Conservation (phyloP, 2,797 vertebrate genomes). For the Alectoris magna region DNA sequence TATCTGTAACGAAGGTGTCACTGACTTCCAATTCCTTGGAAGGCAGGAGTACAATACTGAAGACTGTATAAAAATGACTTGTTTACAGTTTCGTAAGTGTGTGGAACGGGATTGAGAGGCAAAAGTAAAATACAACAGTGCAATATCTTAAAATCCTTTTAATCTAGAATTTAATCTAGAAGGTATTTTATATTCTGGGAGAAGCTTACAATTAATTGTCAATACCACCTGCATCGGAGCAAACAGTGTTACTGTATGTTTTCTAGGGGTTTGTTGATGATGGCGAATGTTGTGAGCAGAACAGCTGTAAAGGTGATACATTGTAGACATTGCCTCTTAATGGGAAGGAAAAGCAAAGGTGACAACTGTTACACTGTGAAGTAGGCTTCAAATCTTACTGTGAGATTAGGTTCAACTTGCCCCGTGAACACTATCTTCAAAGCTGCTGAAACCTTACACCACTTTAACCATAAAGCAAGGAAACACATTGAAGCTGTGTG, state of each 20-base stretch:
- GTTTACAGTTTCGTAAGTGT: conserved; percentile 71
- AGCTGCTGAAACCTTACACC: conserved; percentile 58
- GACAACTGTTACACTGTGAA: conserved; percentile 65
- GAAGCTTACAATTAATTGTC: conserved; percentile 50
- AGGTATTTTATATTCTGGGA: conserved; percentile 38
- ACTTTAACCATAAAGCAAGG: neutral
- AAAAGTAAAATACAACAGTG: conserved; percentile 68
- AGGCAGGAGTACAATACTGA: conserved; percentile 72
- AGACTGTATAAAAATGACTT: conserved; percentile 77
- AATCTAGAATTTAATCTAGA: conserved; percentile 51
- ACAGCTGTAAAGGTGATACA: neutral
- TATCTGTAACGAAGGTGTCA: conserved; percentile 64
- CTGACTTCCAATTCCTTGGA: conserved; percentile 53
- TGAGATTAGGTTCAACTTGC: conserved; percentile 11
- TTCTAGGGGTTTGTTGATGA: conserved; percentile 6
- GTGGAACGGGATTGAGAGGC: conserved; percentile 63
- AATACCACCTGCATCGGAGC: conserved; percentile 14
- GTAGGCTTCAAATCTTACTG: conserved; percentile 14
- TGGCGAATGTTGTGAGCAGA: neutral
- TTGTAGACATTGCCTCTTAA: conserved; percentile 16
- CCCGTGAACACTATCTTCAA: conserved; percentile 11
- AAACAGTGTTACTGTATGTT: conserved; percentile 41
- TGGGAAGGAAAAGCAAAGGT: neutral
- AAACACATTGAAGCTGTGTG: neutral
- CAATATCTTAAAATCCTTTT: conserved; percentile 50